Evolutionary conservation across 2,888 invertebrate species (phyloP).

Genomic region (Cheilosia variabilis): DNA sequence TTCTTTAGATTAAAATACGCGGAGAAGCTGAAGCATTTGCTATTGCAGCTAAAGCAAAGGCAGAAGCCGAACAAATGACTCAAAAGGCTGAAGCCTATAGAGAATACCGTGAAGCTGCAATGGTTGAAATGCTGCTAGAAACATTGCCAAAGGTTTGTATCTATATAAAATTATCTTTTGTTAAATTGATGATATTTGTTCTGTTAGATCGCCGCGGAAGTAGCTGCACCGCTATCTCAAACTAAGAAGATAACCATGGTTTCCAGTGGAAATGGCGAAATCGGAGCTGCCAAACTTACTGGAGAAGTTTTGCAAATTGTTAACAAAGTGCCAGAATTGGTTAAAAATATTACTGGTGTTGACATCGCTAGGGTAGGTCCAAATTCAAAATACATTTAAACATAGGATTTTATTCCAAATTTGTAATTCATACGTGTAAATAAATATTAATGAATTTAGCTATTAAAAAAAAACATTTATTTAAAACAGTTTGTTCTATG

Average conservation of each 20-base stretch:
- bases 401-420: conserved; percentile 7
- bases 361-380: conserved; percentile 93
- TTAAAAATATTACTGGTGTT: conserved; percentile 96
- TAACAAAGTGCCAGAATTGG: conserved; percentile 94
- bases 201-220: conserved; percentile 95
- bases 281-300: conserved; percentile 97
- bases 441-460: not conserved
- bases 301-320: conserved; percentile 97
- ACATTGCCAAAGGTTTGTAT: conserved; percentile 93
- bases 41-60: conserved; percentile 96
- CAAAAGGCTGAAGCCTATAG: conserved; percentile 99
- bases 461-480: not conserved
- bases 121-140: conserved; percentile 98
- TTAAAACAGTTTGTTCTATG: not conserved
- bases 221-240: conserved; percentile 97
- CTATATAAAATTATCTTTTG: not conserved
- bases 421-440: conserved; percentile 12
- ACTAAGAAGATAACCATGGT: conserved; percentile 98
- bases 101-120: conserved; percentile 97
- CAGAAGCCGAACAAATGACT: conserved; percentile 98
- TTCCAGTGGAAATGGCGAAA: conserved; percentile 94
- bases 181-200: not conserved
- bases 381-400: conserved; percentile 84
- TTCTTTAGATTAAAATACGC: conserved; percentile 87
- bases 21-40: conserved; percentile 97